Evolutionary conservation across 2,888 invertebrate genomes (phyloP).

Genomic region (Andrena dorsata): DNA sequence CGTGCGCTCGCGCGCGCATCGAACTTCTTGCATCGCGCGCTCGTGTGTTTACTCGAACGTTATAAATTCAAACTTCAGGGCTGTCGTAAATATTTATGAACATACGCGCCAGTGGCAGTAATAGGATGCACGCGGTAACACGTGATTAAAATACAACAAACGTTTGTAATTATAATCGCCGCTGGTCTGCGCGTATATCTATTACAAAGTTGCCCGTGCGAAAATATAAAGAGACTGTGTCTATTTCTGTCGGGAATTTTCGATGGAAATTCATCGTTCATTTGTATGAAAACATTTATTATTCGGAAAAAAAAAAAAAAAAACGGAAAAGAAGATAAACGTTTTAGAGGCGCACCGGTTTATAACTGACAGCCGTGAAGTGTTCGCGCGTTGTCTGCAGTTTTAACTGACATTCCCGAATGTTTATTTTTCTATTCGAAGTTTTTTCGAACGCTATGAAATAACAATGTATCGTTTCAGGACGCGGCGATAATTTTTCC

Average conservation of each 20-base stretch:
- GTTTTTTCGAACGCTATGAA: conserved; percentile 1
- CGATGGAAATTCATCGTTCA: background rate
- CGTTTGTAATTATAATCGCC: conserved; percentile 33
- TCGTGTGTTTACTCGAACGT: conserved; percentile 59
- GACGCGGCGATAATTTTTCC: conserved; percentile 30
- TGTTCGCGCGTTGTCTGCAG: conserved; percentile 46
- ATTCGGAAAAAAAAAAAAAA: conserved; percentile 3
- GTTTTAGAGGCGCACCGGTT: conserved; percentile 42
- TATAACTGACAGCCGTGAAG: conserved; percentile 48
- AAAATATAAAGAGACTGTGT: background rate
- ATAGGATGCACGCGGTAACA: conserved; percentile 34
- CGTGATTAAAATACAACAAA: conserved; percentile 44
- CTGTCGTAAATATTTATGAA: conserved; percentile 59
- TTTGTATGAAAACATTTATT: conserved; percentile 26
- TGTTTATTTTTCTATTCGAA: conserved; percentile 26
- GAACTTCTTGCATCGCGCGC: conserved; percentile 37
- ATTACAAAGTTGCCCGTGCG: background rate
- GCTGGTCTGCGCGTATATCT: background rate
- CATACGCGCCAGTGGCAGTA: conserved; percentile 43
- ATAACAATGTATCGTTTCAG: conserved; percentile 33
- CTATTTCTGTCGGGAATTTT: background rate
- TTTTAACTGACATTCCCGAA: conserved; percentile 47
- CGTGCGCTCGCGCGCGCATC: conserved; percentile 21
- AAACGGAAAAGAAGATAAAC: background rate
- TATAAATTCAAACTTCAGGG: conserved; percentile 56